A percentile compares a stretch with the other conserved stretches of the same genome.
These are phyloP conservation scores for Campaea margaritaria DNA, from an alignment of 2,888 invertebrate species.

Conservation along the genomic window DNA sequence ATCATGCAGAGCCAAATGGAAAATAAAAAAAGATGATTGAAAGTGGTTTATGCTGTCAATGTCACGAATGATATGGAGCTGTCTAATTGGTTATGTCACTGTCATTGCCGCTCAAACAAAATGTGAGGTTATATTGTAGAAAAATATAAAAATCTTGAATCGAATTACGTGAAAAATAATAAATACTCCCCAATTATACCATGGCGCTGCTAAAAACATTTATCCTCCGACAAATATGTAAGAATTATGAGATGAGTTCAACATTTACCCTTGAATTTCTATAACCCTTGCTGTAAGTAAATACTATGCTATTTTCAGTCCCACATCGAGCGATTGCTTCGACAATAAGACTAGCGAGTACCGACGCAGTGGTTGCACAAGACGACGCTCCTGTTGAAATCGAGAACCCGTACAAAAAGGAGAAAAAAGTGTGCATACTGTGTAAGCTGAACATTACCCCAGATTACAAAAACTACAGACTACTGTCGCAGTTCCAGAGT, in stretches of 20 bases:
- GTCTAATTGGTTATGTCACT: not conserved
- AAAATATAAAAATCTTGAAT: not conserved
- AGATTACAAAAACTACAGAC: slow-evolving; percentile 95
- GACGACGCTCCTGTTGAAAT: slow-evolving; percentile 85
- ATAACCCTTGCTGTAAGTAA: not conserved
- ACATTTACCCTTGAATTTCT: not conserved
- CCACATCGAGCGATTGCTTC: slow-evolving; percentile 50
- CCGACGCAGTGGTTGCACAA: slow-evolving; percentile 35
- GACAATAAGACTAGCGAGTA: slow-evolving; percentile 47
- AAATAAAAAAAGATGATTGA: too few relatives aligned
- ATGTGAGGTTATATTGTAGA: not conserved
- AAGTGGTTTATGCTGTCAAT: too few relatives aligned
- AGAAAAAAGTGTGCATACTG: slow-evolving; percentile 90
- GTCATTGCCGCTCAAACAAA: not conserved
- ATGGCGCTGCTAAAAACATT: slow-evolving; percentile 64
- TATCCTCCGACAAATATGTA: slow-evolving; percentile 58
- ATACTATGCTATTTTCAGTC: slow-evolving; percentile 57
- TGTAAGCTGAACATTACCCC: slow-evolving; percentile 93
- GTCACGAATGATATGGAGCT: too few relatives aligned
- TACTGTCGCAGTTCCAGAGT: slow-evolving; percentile 98
- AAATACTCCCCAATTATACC: not conserved
- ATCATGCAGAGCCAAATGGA: too few relatives aligned
- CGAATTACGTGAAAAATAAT: too few relatives aligned
- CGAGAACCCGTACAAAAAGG: slow-evolving; percentile 92
- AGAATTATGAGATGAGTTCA: slow-evolving; percentile 29